Evolutionary conservation across 2,888 invertebrate genomes (phyloP).

Genomic region (Protodeltote pygarga): DNA sequence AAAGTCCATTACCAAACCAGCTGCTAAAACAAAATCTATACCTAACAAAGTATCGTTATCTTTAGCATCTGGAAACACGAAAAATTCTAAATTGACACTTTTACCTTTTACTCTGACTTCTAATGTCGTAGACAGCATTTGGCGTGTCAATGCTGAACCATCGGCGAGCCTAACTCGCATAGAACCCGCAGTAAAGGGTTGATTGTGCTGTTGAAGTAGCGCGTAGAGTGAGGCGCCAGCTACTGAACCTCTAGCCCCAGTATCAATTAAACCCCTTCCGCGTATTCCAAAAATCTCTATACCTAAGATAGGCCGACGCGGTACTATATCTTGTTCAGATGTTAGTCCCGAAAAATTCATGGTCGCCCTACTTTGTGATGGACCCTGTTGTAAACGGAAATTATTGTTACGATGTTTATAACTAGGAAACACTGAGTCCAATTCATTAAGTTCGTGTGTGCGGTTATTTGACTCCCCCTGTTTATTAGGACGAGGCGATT

Average conservation of each 20-base stretch:
- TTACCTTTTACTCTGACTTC: too few species aligned
- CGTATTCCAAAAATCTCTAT: not conserved
- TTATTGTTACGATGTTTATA: too few species aligned
- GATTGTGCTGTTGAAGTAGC: not conserved
- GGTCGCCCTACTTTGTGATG: too few species aligned
- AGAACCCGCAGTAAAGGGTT: too few species aligned
- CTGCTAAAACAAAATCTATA: slow-evolving; percentile 2
- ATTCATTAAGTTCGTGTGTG: too few species aligned
- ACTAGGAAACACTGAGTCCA: too few species aligned
- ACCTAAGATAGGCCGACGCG: not conserved
- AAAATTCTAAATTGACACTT: not conserved
- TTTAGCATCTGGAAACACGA: not conserved
- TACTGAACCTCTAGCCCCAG: not conserved
- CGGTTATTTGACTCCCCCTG: too few species aligned
- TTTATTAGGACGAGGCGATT: too few species aligned
- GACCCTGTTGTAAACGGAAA: too few species aligned
- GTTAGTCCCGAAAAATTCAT: too few species aligned
- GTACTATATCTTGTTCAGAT: too few species aligned
- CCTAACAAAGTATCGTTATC: slow-evolving; percentile 1
- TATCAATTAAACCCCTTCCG: not conserved
- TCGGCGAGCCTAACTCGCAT: not conserved
- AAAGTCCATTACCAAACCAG: not conserved
- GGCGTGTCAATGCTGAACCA: not conserved
- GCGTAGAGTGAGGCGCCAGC: not conserved
- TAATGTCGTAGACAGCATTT: not conserved